A percentile compares a stretch with the other conserved stretches of the same genome.
These are phyloP conservation scores for Edolisoma coerulescens DNA, from an alignment of 2,113 vertebrate species.

Conservation along the genomic window DNA sequence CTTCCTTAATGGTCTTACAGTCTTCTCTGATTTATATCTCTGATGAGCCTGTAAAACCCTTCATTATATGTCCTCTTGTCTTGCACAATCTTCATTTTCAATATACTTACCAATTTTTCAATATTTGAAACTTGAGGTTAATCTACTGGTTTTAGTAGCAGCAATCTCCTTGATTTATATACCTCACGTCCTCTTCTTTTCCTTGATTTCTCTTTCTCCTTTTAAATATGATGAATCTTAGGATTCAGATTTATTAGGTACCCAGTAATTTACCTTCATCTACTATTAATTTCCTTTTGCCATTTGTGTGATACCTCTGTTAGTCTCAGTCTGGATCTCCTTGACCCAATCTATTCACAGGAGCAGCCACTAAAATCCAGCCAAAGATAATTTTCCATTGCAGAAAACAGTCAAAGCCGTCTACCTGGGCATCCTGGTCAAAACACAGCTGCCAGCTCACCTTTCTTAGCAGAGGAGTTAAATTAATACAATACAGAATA, in stretches of 20 bases:
- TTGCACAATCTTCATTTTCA: conserved; percentile 17
- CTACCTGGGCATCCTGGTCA: background rate
- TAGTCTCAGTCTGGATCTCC: background rate
- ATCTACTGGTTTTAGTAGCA: background rate
- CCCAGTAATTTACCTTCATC: background rate
- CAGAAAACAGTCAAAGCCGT: background rate
- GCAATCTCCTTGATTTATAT: conserved; percentile 11
- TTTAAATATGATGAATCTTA: conserved; percentile 10
- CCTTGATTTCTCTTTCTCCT: background rate
- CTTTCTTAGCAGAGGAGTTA: background rate
- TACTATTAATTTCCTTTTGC: background rate
- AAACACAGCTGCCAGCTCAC: background rate
- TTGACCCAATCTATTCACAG: background rate
- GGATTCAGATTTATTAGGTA: background rate
- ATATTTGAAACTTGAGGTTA: conserved; percentile 16
- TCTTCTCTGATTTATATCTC: background rate
- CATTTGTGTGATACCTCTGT: background rate
- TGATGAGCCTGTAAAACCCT: conserved; percentile 22
- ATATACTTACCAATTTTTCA: conserved; percentile 1
- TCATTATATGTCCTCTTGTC: background rate
- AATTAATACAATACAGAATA: background rate
- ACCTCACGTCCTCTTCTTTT: background rate
- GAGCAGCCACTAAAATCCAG: background rate
- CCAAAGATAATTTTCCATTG: background rate
- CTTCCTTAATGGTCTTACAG: background rate